Evolutionary conservation across 2,888 invertebrate genomes (phyloP), one percentile per base, ranked within the genome.

Genomic region (Synergus gifuensis): DNA sequence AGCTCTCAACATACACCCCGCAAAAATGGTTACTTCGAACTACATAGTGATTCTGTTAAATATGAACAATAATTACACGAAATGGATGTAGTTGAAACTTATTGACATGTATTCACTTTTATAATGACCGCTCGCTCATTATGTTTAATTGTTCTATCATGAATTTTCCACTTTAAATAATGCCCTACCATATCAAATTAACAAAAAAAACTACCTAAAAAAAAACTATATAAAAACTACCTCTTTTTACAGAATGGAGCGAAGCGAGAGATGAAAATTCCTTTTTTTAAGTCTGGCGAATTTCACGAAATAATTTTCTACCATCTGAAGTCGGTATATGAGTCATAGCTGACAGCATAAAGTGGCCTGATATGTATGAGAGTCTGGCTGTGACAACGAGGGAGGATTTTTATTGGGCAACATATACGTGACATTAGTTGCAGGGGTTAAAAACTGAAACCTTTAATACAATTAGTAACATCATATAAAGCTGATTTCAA

Each of bases 271-370:
- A 28, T 28, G 28, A 28, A 28, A 28, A 28, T 2, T 28, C 28
- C 28, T 28, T 28, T 28, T 28, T 28, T 28, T 28, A 28, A 28
- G 28, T 28, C 28, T 3, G 28, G 28, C 28, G 28, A 2, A 28
- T 28, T 28, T 28, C 22, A 40, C n/a, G 40, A 64, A 64, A 36
- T 64, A 40, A 8, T 64, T 64, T 64, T 64, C 40, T n/a, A 9
- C 9, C 16, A n/a, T 40, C 64, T 64, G 42, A 64, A 42, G 42
- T n/a, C n/a, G 16, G 40, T 64, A 40, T 64, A 7, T 64, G n/a
- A 40, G 42, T 64, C n/a, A 64, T 11, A 64, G 42, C 14, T 64
- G 64, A 64, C 64, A 42, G 64, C 7, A 40, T 64, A 42, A 64
- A 64, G 64, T 40, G 64, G 9, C 42, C n/a, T 64, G 40, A 42